Base-by-base conservation (phyloP, 2,113 vertebrate genomes). In the Callithrix jacchus region DNA sequence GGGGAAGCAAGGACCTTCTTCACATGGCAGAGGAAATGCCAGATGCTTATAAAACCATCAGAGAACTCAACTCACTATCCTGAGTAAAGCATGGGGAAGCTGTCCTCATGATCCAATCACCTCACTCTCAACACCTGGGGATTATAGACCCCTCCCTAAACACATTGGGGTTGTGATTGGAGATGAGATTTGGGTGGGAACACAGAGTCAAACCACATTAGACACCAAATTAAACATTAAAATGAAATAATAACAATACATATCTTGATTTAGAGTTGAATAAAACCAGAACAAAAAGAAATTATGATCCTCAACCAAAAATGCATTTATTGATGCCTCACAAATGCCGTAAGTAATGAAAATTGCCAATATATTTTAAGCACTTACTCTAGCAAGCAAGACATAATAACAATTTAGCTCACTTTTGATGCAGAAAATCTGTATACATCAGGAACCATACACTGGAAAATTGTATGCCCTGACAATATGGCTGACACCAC, bases 101-200 rank as follows among this genome's bases (percentile, higher is more conserved):
- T 27, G 58, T 61, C 25, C 58, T 25, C 23, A 25, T 61, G 23
- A 61, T 61, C 25, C 58, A 61, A 61, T 25, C 23, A 11, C 9
- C 4, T 61, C 58, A 0, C 58, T 61, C 3, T 61, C 58, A 25
- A 27, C 58, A 61, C 0, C 0, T 61, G 58, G 25, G 4, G 58
- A 61, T 61, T 61, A 27, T 25, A 61, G 58, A 10, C 25, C 23
- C 58, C 58, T 58, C 23, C 58, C 58, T 61, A 23, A 61, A 27
- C 10, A 61, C 58, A 61, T 61, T 27, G 58, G 23, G 4, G 4
- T 61, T 61, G 58, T 25, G 25, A 61, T 27, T 61, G 25, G 58
- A 61, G 25, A 27, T 61, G 58, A 61, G 58, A 61, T 61, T 61
- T 61, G 23, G 10, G 58, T 61, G 58, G 58, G 25, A 25, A 61